Conservation (phyloP, 1,140 invertebrate species). For the Kradibia gibbosae region DNA sequence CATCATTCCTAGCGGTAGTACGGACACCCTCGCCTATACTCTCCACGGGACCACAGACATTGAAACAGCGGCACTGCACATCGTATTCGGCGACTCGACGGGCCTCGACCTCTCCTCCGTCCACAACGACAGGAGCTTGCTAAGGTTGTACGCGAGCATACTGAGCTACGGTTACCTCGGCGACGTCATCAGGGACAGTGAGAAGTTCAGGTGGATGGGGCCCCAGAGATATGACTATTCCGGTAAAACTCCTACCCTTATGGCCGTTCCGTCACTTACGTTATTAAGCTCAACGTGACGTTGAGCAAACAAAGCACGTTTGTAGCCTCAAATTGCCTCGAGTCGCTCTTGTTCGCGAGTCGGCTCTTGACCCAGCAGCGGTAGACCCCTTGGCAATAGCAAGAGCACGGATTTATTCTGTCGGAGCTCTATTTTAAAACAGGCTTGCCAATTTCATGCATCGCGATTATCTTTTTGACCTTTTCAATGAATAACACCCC, state of each 20-base stretch:
- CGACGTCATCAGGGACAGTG: slow-evolving; percentile 87
- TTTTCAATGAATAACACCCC: too few relatives aligned
- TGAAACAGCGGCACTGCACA: slow-evolving; percentile 85
- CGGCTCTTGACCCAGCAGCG: too few relatives aligned
- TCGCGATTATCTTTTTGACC: too few relatives aligned
- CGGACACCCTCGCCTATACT: slow-evolving; percentile 87
- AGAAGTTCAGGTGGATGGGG: slow-evolving; percentile 90
- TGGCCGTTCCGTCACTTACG: too few relatives aligned
- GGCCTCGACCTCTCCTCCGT: slow-evolving; percentile 87
- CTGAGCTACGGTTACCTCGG: slow-evolving; percentile 92
- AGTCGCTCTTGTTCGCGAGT: too few relatives aligned
- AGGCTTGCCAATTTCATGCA: too few relatives aligned
- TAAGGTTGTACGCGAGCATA: slow-evolving; percentile 85
- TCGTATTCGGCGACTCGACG: slow-evolving; percentile 83
- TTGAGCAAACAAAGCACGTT: too few relatives aligned
- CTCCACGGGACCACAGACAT: slow-evolving; percentile 89
- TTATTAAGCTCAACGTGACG: too few relatives aligned
- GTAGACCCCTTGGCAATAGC: too few relatives aligned
- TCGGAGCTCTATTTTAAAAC: too few relatives aligned
- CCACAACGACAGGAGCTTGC: slow-evolving; percentile 77
- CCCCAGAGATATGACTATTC: slow-evolving; percentile 89
- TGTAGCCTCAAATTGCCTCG: too few relatives aligned
- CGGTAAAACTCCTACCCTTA: slow-evolving; percentile 75
- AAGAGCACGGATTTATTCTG: too few relatives aligned
- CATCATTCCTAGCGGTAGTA: slow-evolving; percentile 88